Base-by-base conservation (phyloP, 2,888 invertebrate genomes). In the Agrochola circellaris region DNA sequence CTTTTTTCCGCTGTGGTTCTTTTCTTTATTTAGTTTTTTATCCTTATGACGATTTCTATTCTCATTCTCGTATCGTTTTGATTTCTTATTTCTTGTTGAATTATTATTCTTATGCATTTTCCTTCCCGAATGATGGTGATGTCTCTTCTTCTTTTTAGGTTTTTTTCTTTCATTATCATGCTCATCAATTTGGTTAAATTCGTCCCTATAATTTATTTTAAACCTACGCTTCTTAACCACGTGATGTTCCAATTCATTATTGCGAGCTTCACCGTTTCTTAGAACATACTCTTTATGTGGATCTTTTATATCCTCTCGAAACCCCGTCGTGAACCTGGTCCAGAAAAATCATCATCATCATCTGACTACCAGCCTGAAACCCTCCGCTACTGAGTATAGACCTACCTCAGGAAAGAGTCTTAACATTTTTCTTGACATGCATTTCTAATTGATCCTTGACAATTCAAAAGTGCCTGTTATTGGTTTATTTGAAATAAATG, bases 291-390 rank as follows among this genome's bases (percentile, higher is more conserved):
- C 71, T 45, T 30, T 38, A 62, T 54, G n/a, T 38, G 60, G 13
- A 61, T 13, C 7, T 17, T 17, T 26, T 30, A 15, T 67, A 38
- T 76, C 61, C 60, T 64, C 38, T 76, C 7, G 58, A 9, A 56
- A 48, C n/a, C 26, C 75, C 26, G 13, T 61, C 42, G 77, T 58
- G 56, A n/a, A 77, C 84, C 87, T 87, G 75, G 75, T 69, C 45
- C 34, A 82, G 72, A 84, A 79, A 80, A 82, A 82, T 62, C 58
- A 75, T 78, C 70, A 70, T 86, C 71, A 77, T 84, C 69, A 79
- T 66, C 77, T 71, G 62, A 65, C 45, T 42, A 76, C 23, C 30
- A 70, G 75, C 75, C 72, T 73, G 62, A 34, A 56, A 71, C 9
- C 58, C 61, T 67, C 58, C 71, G 5, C 68, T 48, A 64, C 75